Evolutionary conservation across 92 coral and sea anemone species (phyloP).

Genomic region (Pocillopora meandrina): DNA sequence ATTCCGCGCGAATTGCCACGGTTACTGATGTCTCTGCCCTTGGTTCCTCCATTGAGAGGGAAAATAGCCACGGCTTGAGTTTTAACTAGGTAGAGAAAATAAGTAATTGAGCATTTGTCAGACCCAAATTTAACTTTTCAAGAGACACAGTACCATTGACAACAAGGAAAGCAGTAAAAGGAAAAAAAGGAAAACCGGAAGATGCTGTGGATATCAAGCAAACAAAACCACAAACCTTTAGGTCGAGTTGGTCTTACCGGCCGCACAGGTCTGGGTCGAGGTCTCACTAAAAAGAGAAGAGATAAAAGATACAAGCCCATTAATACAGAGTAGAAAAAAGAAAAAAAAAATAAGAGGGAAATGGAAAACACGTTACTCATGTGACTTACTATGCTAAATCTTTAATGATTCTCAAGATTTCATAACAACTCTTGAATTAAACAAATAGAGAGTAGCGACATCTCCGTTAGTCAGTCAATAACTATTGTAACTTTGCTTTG

Average conservation of each 20-base stretch:
- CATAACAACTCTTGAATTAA: too few species aligned
- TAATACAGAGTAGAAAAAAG: neutral
- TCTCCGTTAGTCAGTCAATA: too few species aligned
- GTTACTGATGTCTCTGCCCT: conserved; percentile 54
- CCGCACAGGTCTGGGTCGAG: neutral
- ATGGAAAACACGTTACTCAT: neutral
- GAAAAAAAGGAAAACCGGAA: neutral
- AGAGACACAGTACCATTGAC: neutral
- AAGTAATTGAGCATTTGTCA: neutral
- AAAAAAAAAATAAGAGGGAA: too few species aligned
- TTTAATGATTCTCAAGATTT: too few species aligned
- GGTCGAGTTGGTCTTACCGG: conserved; percentile 28
- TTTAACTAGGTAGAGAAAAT: neutral
- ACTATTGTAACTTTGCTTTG: too few species aligned
- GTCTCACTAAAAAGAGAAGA: neutral
- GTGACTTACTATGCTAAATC: too few species aligned
- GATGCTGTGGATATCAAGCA: neutral
- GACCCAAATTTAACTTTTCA: neutral
- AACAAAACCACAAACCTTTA: conserved; percentile 5
- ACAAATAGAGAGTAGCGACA: too few species aligned
- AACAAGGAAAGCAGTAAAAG: neutral
- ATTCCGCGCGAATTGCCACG: conserved; percentile 42
- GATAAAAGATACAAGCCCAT: neutral
- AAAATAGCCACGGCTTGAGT: conserved; percentile 60
- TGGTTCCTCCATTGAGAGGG: conserved; percentile 48